A percentile compares a stretch with the other conserved stretches of the same genome.
phyloP scores from a whole-genome alignment of 2,113 vertebrate genomes.

The human (Homo sapiens) region DNA sequence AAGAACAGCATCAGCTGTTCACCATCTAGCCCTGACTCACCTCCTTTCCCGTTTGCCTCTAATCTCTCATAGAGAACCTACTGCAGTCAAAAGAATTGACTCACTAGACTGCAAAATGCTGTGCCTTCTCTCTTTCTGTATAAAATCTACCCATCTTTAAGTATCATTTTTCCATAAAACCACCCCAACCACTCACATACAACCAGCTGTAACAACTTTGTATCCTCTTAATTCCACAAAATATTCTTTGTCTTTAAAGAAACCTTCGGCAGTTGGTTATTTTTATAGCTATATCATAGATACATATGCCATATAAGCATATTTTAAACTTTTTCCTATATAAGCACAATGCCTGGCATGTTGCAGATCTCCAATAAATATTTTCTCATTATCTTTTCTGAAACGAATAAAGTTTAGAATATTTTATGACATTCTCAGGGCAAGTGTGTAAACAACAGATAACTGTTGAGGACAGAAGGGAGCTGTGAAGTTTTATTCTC shows the following conservation, averaged over 20 bases:
- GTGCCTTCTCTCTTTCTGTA: not conserved
- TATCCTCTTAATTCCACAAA: not conserved
- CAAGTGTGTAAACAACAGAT: not conserved
- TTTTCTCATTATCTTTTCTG: not conserved
- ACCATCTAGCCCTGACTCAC: not conserved
- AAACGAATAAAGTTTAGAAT: not conserved
- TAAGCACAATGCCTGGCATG: not conserved
- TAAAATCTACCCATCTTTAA: not conserved
- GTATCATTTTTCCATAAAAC: not conserved
- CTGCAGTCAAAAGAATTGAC: constrained; percentile 31
- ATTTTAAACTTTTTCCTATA: not conserved
- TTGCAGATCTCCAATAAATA: not conserved
- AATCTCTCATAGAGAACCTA: not conserved
- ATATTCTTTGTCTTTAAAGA: not conserved
- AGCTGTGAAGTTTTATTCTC: not conserved
- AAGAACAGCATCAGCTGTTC: not conserved
- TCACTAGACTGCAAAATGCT: not conserved
- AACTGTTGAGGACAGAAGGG: not conserved
- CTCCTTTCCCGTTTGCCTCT: not conserved
- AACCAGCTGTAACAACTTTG: not conserved
- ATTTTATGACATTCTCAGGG: not conserved
- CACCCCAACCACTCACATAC: not conserved
- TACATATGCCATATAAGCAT: not conserved
- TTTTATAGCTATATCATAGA: not conserved
- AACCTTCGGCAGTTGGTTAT: not conserved